Conservation (phyloP, 2,113 vertebrate genomes). For the Xenopus borealis region DNA sequence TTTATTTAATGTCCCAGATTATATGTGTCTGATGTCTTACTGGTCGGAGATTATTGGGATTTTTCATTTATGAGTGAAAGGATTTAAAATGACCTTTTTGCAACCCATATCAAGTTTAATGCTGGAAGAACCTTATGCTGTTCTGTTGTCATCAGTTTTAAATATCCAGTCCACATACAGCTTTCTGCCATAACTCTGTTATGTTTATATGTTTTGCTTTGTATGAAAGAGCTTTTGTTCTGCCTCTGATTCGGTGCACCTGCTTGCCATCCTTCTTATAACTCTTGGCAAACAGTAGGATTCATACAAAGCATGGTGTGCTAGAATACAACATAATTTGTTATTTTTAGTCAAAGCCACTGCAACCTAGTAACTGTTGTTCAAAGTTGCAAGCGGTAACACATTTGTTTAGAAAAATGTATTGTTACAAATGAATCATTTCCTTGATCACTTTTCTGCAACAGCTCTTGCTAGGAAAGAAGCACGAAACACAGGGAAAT, state of each 20-base stretch:
- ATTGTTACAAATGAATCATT: not conserved
- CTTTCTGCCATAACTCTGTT: not conserved
- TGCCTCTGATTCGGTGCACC: slow-evolving; percentile 4
- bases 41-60: no score
- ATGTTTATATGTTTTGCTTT: slow-evolving; percentile 10
- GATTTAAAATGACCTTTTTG: no score
- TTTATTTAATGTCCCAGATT: no score
- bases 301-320: not conserved
- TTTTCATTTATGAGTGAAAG: no score
- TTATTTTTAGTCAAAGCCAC: not conserved
- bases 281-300: slow-evolving; percentile 12
- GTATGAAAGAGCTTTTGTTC: slow-evolving; percentile 16
- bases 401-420: not conserved
- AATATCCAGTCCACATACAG: slow-evolving; percentile 5
- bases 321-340: slow-evolving; percentile 15
- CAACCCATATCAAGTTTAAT: no score
- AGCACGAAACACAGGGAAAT: no score
- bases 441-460: not conserved
- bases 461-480: not conserved
- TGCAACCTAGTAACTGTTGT: slow-evolving; percentile 8
- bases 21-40: no score
- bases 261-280: slow-evolving; percentile 19
- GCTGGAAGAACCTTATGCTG: not conserved
- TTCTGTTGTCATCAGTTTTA: slow-evolving; percentile 13
- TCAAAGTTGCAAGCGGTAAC: slow-evolving; percentile 7